Base-by-base conservation (phyloP, 2,113 vertebrate species). In the Ciconia maguari region DNA sequence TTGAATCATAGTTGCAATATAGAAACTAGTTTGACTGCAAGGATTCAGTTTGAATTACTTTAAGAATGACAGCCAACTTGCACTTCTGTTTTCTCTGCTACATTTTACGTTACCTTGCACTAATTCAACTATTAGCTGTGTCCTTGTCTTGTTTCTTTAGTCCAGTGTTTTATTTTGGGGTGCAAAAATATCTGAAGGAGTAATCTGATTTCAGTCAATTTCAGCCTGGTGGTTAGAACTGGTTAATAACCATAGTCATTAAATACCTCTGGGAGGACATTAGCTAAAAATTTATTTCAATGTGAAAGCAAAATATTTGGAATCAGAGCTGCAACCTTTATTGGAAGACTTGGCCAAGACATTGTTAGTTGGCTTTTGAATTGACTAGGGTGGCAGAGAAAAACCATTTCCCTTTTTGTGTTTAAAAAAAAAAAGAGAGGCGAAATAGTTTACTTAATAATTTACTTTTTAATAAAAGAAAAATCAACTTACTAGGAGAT, bases 121-220 rank as follows among this genome's bases (percentile, higher is more conserved):
- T 91, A 92, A 58, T 72, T 89, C 83, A 76, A 13, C 62, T 88
- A 2, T 64, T 83, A 82, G 79, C 55, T 77, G 51, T 48, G 68
- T 81, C 80, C 74, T 81, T 38, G 69, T 91, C 74, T 24, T 17
- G 22, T 79, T 89, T 78, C 16, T 91, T 90, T 83, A 55, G 70
- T 89, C 95, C 92, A 90, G 96, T 95, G 83, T 95, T 94, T 95
- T 93, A 84, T 92, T 93, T 97, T 76, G 83, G 87, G 91, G 94
- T 97, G 62, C 82, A 83, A 77, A 90, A 94, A 36, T 83, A 69
- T 1, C 61, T 54, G 49, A 86, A 90, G 71, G 68, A 90, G 61
- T 72, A 66, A 90, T 60, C 38, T 1, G 3, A 76, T 76, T 65
- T 74, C 61, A n/a, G 1, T 36, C 36, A 10, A 21, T 87, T 93